Evolutionary conservation across 2,888 invertebrate genomes (phyloP).

Genomic region (Iselma pallidipennis): DNA sequence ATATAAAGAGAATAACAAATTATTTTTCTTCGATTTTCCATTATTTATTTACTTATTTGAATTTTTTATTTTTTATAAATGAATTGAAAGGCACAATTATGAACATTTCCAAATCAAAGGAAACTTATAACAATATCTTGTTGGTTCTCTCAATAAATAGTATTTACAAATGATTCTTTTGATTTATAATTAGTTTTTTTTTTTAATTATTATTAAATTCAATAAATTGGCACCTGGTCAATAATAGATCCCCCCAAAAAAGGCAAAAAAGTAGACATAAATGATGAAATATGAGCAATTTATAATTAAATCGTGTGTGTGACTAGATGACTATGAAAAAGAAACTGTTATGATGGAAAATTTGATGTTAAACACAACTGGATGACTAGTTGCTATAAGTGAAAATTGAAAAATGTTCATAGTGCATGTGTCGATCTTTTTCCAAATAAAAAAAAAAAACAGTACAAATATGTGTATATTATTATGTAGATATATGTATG

Average conservation of each 20-base stretch:
- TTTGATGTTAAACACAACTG: not conserved
- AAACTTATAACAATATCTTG: slow-evolving; percentile 6
- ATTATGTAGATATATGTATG: slow-evolving; percentile 12
- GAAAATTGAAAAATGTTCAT: slow-evolving; percentile 33
- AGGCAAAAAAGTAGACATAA: not conserved
- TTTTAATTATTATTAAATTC: no score
- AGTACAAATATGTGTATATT: slow-evolving; percentile 20
- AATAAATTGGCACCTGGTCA: slow-evolving; percentile 16
- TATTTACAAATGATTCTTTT: no score
- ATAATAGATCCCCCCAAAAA: slow-evolving; percentile 12
- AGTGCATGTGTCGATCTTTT: slow-evolving; percentile 25
- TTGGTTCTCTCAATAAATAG: no score
- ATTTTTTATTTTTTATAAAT: slow-evolving; percentile 10
- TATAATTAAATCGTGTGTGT: no score
- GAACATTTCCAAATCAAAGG: slow-evolving; percentile 35
- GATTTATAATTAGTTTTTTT: no score
- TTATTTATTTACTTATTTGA: no score
- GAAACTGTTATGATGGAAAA: not conserved
- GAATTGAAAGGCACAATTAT: slow-evolving; percentile 34
- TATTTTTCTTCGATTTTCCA: slow-evolving; percentile 2
- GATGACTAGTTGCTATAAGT: slow-evolving; percentile 12
- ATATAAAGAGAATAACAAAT: slow-evolving; percentile 18
- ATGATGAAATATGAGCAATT: not conserved
- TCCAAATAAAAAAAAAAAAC: slow-evolving; percentile 12
- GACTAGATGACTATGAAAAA: slow-evolving; percentile 14